Evolutionary conservation across 2,888 invertebrate genomes (phyloP), one percentile per base, ranked within the genome.

Genomic region (Epistrophe grossulariae): DNA sequence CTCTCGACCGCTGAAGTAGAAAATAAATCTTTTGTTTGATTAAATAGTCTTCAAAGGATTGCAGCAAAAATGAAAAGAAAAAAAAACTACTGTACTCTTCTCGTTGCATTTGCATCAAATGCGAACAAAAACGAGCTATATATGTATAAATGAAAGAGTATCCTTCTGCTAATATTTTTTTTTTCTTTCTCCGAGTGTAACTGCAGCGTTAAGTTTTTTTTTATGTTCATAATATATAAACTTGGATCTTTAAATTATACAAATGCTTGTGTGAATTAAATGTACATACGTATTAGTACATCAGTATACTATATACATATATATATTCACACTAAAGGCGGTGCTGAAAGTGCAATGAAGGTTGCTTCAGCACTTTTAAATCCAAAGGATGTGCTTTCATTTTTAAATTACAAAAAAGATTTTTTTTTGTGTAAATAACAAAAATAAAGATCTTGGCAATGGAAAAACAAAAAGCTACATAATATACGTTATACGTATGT

Each of bases 11-110:
- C 13, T 57, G 35, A n/a, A 59, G 62, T 62, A 24, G 48, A 48
- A 40, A 45, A 52, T 28, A 59, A 74, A 74, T 68, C 60, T 55
- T 78, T 78, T 85, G 60, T 85, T 84, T 81, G 50, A 81, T 57
- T 81, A 77, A 81, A 81, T 43, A 50, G 52, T 68, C 35, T 59
- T 43, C 28, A 35, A 40, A 50, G 24, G 48, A 70, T 28, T 55
- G 35, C 40, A 55, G 15, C n/a, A 40, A 5, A n/a, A 68, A 50
- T 2, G 28, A 45, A 15, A 48, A 17, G 11, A 40, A 24, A 45
- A 31, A 45, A 6, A 9, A 10, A 9, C 11, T n/a, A 15, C 43
- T 64, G 17, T 17, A 31, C 28, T 66, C 48, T 31, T 8, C 19
- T 68, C 13, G 68, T 50, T 68, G 68, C 68, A 68, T 68, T 68